Conservation (phyloP, 2,888 invertebrate species). For the Hoplodrina blanda region DNA sequence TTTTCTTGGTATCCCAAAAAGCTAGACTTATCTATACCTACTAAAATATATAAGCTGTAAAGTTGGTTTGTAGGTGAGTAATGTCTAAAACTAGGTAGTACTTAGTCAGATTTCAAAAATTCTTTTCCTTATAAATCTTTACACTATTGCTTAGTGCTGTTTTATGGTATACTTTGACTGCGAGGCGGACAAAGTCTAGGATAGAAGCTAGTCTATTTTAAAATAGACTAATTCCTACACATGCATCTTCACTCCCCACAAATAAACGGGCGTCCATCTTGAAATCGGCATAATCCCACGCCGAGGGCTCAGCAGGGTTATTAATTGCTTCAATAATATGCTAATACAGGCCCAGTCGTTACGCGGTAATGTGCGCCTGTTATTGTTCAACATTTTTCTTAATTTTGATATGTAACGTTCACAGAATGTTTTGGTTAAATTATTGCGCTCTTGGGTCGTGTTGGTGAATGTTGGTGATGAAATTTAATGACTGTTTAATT, state of each 20-base stretch:
- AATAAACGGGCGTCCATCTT: slow-evolving; percentile 47
- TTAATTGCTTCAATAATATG: slow-evolving; percentile 77
- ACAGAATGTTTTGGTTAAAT: slow-evolving; percentile 27
- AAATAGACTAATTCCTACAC: slow-evolving; percentile 10
- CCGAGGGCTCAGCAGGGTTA: slow-evolving; percentile 57
- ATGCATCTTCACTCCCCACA: slow-evolving; percentile 8
- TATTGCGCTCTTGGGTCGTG: slow-evolving; percentile 14
- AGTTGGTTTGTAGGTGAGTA: too few species aligned
- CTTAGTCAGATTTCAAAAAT: too few species aligned
- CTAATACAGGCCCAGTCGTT: slow-evolving; percentile 63
- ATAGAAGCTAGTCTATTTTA: not conserved
- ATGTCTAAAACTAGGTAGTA: too few species aligned
- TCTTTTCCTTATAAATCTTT: too few species aligned
- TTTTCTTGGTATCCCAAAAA: too few species aligned
- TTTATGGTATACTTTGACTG: too few species aligned
- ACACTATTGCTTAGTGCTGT: too few species aligned
- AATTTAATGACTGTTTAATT: slow-evolving; percentile 11
- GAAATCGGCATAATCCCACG: slow-evolving; percentile 52
- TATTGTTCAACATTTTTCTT: slow-evolving; percentile 51
- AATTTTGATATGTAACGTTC: slow-evolving; percentile 44
- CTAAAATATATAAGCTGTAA: too few species aligned
- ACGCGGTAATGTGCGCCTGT: slow-evolving; percentile 48
- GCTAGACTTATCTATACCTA: too few species aligned
- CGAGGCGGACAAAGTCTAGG: too few species aligned
- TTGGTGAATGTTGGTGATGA: slow-evolving; percentile 8